phyloP scores from a whole-genome alignment of 37 sponge, comb jelly and placozoan genomes.

The Aphrocallistes beatrix region DNA sequence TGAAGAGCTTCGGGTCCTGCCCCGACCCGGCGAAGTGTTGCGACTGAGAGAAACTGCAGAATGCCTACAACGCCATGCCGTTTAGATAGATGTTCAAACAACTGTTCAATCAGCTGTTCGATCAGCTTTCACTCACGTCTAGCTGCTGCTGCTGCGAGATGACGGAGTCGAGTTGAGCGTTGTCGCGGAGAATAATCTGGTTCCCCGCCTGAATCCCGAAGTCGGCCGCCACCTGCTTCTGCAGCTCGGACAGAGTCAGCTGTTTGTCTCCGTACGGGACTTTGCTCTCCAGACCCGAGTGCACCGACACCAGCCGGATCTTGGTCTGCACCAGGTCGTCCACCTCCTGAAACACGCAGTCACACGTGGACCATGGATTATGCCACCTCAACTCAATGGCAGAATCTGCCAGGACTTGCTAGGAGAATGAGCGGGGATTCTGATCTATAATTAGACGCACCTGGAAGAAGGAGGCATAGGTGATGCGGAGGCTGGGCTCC shows the following conservation, averaged over 20 bases:
- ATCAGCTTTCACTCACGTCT: constrained; percentile 11
- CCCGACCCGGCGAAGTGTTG: not conserved
- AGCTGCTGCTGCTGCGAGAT: not conserved
- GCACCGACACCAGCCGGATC: not conserved
- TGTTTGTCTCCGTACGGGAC: not conserved
- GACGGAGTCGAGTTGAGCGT: not conserved
- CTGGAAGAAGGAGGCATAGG: not conserved
- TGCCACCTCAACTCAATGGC: not conserved
- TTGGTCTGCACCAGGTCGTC: constrained; percentile 11
- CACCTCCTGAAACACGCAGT: not conserved
- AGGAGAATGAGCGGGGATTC: not conserved
- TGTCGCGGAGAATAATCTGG: not conserved
- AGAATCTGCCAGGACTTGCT: not conserved
- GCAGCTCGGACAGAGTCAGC: not conserved
- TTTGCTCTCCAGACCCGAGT: constrained; percentile 3
- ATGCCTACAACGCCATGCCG: not conserved
- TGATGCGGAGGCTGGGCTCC: not conserved
- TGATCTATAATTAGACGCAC: not conserved
- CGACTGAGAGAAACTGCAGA: not conserved
- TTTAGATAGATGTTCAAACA: not conserved
- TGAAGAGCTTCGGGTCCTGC: not conserved
- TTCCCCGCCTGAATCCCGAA: not conserved
- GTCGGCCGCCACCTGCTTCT: not conserved
- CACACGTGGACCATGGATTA: not conserved
- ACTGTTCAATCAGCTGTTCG: not conserved